A percentile compares a stretch with the other conserved stretches of the same genome.
phyloP scores from a whole-genome alignment of 1,140 invertebrate genomes.

The Hestina assimilis region DNA sequence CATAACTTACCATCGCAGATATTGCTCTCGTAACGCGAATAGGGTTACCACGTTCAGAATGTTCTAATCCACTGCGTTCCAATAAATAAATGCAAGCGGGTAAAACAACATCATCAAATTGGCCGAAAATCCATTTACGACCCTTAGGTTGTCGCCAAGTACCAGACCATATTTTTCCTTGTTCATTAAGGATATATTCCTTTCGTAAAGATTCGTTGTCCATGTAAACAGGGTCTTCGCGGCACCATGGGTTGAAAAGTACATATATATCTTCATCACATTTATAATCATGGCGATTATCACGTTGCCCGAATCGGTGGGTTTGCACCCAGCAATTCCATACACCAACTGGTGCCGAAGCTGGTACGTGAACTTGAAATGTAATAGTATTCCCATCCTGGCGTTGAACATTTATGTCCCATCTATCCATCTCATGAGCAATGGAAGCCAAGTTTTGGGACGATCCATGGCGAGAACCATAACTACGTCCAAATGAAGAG shows the following conservation, averaged over 20 bases:
- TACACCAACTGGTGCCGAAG: slow-evolving; percentile 82
- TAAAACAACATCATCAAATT: slow-evolving; percentile 84
- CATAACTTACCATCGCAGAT: slow-evolving; percentile 81
- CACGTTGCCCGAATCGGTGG: slow-evolving; percentile 75
- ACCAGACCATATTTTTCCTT: slow-evolving; percentile 88
- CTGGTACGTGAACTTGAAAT: slow-evolving; percentile 81
- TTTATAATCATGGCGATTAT: slow-evolving; percentile 78
- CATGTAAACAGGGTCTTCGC: slow-evolving; percentile 84
- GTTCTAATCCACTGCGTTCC: slow-evolving; percentile 80
- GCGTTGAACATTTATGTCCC: slow-evolving; percentile 81
- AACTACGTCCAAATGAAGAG: slow-evolving; percentile 56
- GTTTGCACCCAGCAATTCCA: slow-evolving; percentile 84
- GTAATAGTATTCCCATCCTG: slow-evolving; percentile 81
- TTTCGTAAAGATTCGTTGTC: slow-evolving; percentile 80
- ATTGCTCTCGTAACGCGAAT: slow-evolving; percentile 84
- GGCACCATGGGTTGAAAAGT: slow-evolving; percentile 91
- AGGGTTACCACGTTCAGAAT: slow-evolving; percentile 83
- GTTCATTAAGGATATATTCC: slow-evolving; percentile 87
- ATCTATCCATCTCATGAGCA: slow-evolving; percentile 78
- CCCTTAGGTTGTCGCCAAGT: slow-evolving; percentile 82
- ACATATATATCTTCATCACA: slow-evolving; percentile 83
- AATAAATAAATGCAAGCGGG: slow-evolving; percentile 82
- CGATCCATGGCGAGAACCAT: slow-evolving; percentile 65
- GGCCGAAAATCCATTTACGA: slow-evolving; percentile 87
- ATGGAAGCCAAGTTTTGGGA: slow-evolving; percentile 73